A percentile compares a stretch with the other conserved stretches of the same genome.
Conservation (phyloP, 1,140 invertebrate genomes). For the Hirudo medicinalis region DNA sequence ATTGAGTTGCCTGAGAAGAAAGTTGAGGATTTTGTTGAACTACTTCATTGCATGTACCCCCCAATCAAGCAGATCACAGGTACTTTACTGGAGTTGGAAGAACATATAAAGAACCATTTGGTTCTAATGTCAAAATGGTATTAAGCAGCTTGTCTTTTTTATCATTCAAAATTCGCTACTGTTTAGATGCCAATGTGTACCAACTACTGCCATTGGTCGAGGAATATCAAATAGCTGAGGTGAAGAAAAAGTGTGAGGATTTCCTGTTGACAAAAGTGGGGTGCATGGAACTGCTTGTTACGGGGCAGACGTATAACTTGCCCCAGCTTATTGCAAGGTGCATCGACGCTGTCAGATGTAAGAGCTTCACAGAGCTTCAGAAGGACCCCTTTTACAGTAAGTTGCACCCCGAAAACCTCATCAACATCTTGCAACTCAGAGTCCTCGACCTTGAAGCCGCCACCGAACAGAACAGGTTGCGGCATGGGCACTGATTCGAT, state of each 20-base stretch:
- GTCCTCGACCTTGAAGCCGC: conserved; percentile 19
- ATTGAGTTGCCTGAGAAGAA: conserved; percentile 25
- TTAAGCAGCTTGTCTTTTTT: too few species aligned
- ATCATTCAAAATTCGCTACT: background rate
- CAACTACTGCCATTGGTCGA: conserved; percentile 29
- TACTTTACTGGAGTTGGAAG: background rate
- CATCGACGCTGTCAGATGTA: conserved; percentile 18
- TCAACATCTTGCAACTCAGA: conserved; percentile 20
- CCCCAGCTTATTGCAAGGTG: conserved; percentile 14
- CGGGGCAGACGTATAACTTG: conserved; percentile 27
- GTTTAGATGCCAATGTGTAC: conserved; percentile 28
- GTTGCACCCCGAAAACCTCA: conserved; percentile 22
- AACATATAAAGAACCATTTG: too few species aligned
- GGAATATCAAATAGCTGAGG: conserved; percentile 32
- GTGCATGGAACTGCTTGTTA: conserved; percentile 26
- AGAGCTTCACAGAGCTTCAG: conserved; percentile 20
- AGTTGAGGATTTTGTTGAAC: conserved; percentile 25
- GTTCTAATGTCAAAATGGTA: background rate
- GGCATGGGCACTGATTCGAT: background rate
- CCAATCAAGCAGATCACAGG: conserved; percentile 18
- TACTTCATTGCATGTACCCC: conserved; percentile 26
- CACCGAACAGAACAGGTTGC: conserved; percentile 13
- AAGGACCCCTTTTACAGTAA: conserved; percentile 20
- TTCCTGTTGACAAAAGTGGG: conserved; percentile 28
- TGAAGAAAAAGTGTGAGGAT: conserved; percentile 31